Evolutionary conservation across 1,140 invertebrate genomes (phyloP).

Genomic region (Homalodisca vitripennis): DNA sequence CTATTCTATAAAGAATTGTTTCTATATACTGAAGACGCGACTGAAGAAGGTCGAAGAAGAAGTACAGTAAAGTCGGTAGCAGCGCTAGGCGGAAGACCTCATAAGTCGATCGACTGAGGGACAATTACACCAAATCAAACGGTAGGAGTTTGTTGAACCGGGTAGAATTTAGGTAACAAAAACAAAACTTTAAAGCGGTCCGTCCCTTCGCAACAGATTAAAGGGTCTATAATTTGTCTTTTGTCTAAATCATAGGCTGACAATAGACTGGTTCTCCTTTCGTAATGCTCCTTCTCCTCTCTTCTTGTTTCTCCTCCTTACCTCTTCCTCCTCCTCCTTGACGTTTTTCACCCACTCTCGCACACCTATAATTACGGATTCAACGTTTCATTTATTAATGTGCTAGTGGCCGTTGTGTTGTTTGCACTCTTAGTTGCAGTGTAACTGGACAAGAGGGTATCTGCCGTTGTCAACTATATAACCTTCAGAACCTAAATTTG

Average conservation of each 20-base stretch:
- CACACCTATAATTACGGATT: slow-evolving; percentile 22
- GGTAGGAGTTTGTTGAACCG: background rate
- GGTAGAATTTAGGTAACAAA: background rate
- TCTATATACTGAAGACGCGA: too few relatives aligned
- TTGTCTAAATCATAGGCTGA: slow-evolving; percentile 30
- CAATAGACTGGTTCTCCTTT: background rate
- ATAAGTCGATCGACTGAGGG: background rate
- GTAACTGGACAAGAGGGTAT: too few relatives aligned
- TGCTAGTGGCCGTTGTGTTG: background rate
- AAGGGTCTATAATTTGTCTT: slow-evolving; percentile 26
- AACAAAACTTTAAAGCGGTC: background rate
- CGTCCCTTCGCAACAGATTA: slow-evolving; percentile 12
- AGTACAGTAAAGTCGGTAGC: too few relatives aligned
- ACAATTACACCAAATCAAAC: background rate
- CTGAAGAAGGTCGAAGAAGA: too few relatives aligned
- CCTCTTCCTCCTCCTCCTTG: slow-evolving; percentile 3
- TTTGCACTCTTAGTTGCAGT: background rate
- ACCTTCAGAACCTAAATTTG: too few relatives aligned
- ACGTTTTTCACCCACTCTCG: slow-evolving; percentile 4
- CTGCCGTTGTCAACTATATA: too few relatives aligned
- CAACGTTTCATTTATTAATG: slow-evolving; percentile 27
- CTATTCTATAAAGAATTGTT: too few relatives aligned
- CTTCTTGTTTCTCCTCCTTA: background rate
- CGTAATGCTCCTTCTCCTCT: background rate
- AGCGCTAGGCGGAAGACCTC: too few relatives aligned